Base-by-base conservation (phyloP, 2,797 vertebrate genomes). In the Loriculus beryllinus region DNA sequence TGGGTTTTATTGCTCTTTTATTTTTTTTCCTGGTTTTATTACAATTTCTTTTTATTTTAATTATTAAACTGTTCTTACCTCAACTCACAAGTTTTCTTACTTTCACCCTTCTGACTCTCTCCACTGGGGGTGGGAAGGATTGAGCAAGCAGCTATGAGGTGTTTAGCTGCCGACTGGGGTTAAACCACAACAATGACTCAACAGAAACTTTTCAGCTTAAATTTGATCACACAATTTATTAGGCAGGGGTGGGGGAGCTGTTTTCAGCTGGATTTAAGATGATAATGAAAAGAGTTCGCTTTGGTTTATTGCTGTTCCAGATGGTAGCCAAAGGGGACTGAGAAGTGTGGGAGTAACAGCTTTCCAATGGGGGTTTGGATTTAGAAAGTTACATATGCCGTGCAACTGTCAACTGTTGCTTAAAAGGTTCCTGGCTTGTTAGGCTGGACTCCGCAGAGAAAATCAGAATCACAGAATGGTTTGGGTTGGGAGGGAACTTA, bases 241-340 rank as follows among this genome's bases (percentile, higher is more conserved):
- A 42, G 12, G 4, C 10, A 39, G 60, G 9, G 8, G 28, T 42
- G 47, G 17, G 14, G 9, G 20, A 59, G 5, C 14, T 60, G 17
- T 78, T 92, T 92, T 76, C 71, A 89, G 7, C 22, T 85, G 79
- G 48, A 69, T 93, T 90, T 88, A 86, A 84, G 33, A 70, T 35
- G 21, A 42, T 72, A 84, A 78, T 65, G n/a, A 52, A 76, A 84
- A 63, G 52, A 90, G 25, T 64, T 40, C 71, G 20, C 12, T 88
- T 68, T 88, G 48, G 82, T 95, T 88, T 84, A 92, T 81, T 92
- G 57, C 43, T 90, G 40, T 39, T 92, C 75, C 93, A 95, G 93
- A 86, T 89, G 75, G 79, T 22, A 59, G 63, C 69, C 69, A 81
- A 89, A 91, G 76, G 72, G 69, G 60, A 91, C 64, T 62, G 68